These are phyloP conservation scores for Chlorodrepanis virens DNA, from an alignment of 2,113 vertebrate genomes.

Conservation along the genomic window DNA sequence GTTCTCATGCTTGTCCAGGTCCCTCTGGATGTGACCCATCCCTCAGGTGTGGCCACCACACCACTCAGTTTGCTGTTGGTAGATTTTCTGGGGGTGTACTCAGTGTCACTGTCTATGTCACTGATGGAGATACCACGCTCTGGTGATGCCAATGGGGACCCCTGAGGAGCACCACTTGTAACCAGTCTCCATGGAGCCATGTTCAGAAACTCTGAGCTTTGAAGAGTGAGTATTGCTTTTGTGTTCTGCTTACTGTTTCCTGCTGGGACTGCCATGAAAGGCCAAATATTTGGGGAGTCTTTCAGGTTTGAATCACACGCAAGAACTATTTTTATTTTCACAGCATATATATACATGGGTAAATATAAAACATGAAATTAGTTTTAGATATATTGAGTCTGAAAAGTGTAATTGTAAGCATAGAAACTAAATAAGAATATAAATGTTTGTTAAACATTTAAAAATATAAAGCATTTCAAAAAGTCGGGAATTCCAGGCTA, in stretches of 20 bases:
- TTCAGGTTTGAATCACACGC: neutral
- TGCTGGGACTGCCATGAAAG: neutral
- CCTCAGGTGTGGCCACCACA: neutral
- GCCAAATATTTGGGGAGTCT: neutral
- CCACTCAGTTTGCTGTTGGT: neutral
- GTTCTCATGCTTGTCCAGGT: neutral
- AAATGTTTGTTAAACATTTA: neutral
- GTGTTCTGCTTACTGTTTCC: neutral
- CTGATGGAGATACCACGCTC: accelerated
- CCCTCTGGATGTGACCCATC: neutral
- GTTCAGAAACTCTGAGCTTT: neutral
- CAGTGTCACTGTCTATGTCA: accelerated
- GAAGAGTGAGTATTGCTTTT: neutral
- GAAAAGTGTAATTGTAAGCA: neutral
- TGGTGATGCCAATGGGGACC: neutral
- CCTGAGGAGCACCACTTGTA: neutral
- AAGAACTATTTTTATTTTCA: neutral
- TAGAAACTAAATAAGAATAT: neutral
- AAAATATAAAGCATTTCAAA: neutral
- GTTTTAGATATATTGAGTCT: neutral
- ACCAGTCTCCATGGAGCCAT: neutral
- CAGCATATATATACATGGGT: neutral
- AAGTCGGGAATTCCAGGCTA: neutral
- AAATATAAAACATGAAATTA: neutral
- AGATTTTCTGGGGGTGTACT: neutral